Evolutionary conservation across 2,888 invertebrate genomes (phyloP).

Genomic region (Noctua janthina): DNA sequence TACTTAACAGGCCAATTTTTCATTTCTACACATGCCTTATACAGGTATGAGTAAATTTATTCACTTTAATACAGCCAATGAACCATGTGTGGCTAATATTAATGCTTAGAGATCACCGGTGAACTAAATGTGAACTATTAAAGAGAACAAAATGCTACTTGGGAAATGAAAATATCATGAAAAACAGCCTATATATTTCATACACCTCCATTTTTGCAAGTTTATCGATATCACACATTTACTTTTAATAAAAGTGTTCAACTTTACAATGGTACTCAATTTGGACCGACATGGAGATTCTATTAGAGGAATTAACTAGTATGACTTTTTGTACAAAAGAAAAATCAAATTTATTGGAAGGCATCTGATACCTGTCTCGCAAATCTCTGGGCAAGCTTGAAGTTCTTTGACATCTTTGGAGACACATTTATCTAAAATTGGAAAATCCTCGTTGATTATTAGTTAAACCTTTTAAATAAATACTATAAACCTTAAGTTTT

Average conservation of each 20-base stretch:
- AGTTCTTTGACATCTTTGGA: constrained; percentile 73
- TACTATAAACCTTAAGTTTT: neutral
- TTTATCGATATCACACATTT: constrained; percentile 79
- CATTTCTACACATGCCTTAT: too few species aligned
- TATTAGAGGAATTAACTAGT: constrained; percentile 73
- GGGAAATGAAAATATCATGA: constrained; percentile 12
- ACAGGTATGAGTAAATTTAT: too few species aligned
- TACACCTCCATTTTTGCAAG: constrained; percentile 76
- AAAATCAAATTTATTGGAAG: constrained; percentile 26
- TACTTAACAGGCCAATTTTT: too few species aligned
- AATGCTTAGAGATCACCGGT: too few species aligned
- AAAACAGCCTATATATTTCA: constrained; percentile 73
- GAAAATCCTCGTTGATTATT: constrained; percentile 53
- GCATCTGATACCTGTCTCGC: constrained; percentile 73
- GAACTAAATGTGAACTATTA: too few species aligned
- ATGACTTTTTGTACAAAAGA: constrained; percentile 46
- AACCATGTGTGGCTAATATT: too few species aligned
- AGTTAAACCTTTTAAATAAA: constrained; percentile 30
- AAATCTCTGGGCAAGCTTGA: constrained; percentile 73
- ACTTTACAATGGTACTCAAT: constrained; percentile 79
- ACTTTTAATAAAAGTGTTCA: constrained; percentile 75
- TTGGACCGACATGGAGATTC: constrained; percentile 72
- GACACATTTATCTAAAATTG: constrained; percentile 72
- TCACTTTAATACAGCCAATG: too few species aligned
- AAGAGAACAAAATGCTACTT: too few species aligned